Percentiles rank a stretch among this genome's conserved stretches.
phyloP scores from a whole-genome alignment of 2,888 invertebrate species.

The Tenthredo mesomela region DNA sequence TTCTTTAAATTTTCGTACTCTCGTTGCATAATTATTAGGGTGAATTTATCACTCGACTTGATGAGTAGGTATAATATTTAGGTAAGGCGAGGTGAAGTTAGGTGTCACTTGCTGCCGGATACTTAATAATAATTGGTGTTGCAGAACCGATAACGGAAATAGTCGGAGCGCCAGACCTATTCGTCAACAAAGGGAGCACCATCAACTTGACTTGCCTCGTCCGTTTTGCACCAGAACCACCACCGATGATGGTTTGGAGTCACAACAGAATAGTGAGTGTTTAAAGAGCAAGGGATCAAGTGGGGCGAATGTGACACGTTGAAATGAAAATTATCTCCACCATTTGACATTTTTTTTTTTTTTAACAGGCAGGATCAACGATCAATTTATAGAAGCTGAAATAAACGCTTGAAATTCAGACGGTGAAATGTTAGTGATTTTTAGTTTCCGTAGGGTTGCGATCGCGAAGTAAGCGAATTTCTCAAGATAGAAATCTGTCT shows the following conservation, averaged over 20 bases:
- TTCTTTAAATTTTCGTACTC: not conserved
- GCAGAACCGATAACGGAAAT: constrained; percentile 91
- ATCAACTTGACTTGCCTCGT: constrained; percentile 94
- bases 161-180: constrained; percentile 89
- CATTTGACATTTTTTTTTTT: not conserved
- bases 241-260: constrained; percentile 90
- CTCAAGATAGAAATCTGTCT: not conserved
- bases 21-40: not conserved
- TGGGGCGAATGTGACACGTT: not conserved
- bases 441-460: no score
- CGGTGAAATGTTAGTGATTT: no score
- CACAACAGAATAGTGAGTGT: constrained; percentile 84
- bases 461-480: no score
- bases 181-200: constrained; percentile 92
- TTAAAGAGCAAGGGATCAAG: not conserved
- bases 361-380: not conserved
- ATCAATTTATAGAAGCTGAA: not conserved
- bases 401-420: not conserved
- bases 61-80: not conserved
- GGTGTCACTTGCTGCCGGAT: constrained; percentile 9
- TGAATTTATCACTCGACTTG: constrained; percentile 2
- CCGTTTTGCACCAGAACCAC: constrained; percentile 91
- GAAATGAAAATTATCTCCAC: not conserved
- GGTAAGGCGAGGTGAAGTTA: not conserved
- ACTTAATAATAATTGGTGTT: constrained; percentile 63